phyloP scores from a whole-genome alignment of 2,113 vertebrate species.

The Athene cunicularia region DNA sequence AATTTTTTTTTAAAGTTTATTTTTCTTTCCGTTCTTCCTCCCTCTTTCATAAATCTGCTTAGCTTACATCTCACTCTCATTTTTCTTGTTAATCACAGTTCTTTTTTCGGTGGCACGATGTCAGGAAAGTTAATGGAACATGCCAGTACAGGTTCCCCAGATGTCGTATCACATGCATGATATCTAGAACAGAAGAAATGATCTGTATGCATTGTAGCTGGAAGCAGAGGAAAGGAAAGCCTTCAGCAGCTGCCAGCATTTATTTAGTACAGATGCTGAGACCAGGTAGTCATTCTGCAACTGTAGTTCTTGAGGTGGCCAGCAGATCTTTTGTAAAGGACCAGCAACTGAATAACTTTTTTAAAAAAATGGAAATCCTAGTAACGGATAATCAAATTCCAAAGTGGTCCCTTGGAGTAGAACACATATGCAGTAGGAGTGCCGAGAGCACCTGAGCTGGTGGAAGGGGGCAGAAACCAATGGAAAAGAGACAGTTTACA shows the following conservation, averaged over 20 bases:
- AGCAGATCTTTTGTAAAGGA: not conserved
- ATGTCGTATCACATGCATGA: not conserved
- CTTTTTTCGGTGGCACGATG: not conserved
- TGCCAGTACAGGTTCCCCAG: not conserved
- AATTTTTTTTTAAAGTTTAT: accelerated
- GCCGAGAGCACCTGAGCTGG: not conserved
- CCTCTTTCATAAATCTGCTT: not conserved
- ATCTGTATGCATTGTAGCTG: not conserved
- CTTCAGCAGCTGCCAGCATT: not conserved
- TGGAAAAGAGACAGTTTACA: not conserved
- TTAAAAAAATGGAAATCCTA: not conserved
- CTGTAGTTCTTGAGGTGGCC: slow-evolving; percentile 15
- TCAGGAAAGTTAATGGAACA: not conserved
- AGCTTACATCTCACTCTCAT: not conserved
- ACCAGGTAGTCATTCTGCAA: not conserved
- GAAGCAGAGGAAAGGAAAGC: not conserved
- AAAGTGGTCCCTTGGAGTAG: not conserved
- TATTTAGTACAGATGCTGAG: slow-evolving; percentile 29
- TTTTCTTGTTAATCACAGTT: not conserved
- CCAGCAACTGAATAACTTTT: not conserved
- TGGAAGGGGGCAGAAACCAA: not conserved
- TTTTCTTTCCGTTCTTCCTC: too few species aligned
- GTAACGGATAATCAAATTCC: not conserved
- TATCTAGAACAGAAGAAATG: not conserved
- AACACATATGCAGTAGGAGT: not conserved